Evolutionary conservation across 64 coral and sea anemone genomes (phyloP).

Genomic region (Dendronephthya gigantea): DNA sequence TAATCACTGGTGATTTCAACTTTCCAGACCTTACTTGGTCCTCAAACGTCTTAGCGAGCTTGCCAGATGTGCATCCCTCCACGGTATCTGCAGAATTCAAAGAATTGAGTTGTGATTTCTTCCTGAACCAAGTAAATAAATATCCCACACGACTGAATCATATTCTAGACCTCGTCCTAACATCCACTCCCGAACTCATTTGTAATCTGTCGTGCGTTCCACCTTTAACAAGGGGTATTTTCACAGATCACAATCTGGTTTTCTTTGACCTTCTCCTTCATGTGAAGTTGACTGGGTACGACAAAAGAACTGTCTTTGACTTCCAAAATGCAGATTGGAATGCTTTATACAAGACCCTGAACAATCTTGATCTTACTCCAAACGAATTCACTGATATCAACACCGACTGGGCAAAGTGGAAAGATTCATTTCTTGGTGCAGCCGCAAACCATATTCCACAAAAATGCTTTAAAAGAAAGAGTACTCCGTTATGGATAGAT

Average conservation of each 20-base stretch:
- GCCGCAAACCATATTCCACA: neutral
- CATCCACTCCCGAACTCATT: neutral
- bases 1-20: constrained; percentile 13
- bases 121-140: neutral
- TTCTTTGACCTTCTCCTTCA: constrained; percentile 5
- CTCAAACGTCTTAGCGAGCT: neutral
- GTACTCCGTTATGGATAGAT: neutral
- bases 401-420: constrained; percentile 27
- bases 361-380: constrained; percentile 15
- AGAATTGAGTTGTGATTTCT: neutral
- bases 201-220: neutral
- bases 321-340: constrained; percentile 35
- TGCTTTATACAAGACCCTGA: neutral
- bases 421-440: constrained; percentile 22
- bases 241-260: constrained; percentile 17
- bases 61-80: neutral
- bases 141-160: neutral
- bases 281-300: neutral
- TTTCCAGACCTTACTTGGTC: neutral
- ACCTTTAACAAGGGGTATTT: constrained; percentile 15
- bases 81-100: neutral
- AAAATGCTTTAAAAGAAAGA: neutral
- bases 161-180: neutral
- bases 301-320: constrained; percentile 15
- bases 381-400: constrained; percentile 18